Evolutionary conservation across 2,888 invertebrate genomes (phyloP), one percentile per base, ranked within the genome.

Genomic region (Danaus chrysippus): DNA sequence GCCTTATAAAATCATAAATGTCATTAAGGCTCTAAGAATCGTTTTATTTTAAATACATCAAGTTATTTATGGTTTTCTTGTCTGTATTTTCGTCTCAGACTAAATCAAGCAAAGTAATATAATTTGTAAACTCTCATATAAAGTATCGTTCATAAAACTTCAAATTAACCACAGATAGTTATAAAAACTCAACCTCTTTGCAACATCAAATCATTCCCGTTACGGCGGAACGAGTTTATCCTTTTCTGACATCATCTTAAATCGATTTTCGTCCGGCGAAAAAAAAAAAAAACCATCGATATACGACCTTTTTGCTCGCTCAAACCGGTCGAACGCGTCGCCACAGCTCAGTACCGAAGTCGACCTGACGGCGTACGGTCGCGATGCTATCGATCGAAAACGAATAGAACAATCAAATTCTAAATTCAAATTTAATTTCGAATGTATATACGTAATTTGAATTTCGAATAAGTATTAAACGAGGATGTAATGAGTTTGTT

Each of bases 331-430:
- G 68, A 59, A 69, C 68, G 69, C 70, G 61, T 68, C 62, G 66
- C 68, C 69, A 34, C 23, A 34, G 23, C 23, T 34, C 23, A 76
- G 78, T 77, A 70, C 72, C 69, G 78, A 77, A 80, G 78, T 72
- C 82, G 84, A 84, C 75, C 71, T 67, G 70, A 75, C 79, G 79
- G 73, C 87, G 88, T 84, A 87, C 86, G 87, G 88, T 81, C 88
- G 89, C 87, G 76, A 89, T 89, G 89, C 83, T 56, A 56, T 75
- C 76, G 86, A 87, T 70, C 83, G 84, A 86, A 79, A 79, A 80
- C 84, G 85, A 87, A 79, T 67, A 68, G 63, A 71, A 70, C 68
- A 65, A 46, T 54, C 61, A 64, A 62, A 77, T 70, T 74, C 66
- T 65, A 73, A 73, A 62, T 66, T 67, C 70, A 70, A 71, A 68